Conservation (phyloP, 2,888 invertebrate genomes). For the Tethea ocularis region DNA sequence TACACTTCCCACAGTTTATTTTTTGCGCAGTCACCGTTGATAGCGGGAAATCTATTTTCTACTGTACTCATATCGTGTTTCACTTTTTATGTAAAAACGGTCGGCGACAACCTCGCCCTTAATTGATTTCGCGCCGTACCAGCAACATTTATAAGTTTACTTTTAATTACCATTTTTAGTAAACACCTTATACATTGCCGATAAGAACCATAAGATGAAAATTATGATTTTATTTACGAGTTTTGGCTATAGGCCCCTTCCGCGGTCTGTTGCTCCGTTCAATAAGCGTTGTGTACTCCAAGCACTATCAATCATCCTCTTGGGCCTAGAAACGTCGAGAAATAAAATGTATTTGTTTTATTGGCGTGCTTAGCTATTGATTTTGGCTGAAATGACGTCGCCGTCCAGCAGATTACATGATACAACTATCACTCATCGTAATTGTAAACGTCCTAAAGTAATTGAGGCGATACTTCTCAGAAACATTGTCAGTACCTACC, state of each 20-base stretch:
- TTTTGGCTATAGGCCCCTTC: slow-evolving; percentile 52
- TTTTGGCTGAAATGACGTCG: slow-evolving; percentile 65
- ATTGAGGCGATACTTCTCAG: slow-evolving; percentile 4
- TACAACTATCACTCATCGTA: slow-evolving; percentile 19
- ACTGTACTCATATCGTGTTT: slow-evolving; percentile 21
- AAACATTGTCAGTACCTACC: slow-evolving; percentile 34
- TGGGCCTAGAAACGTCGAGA: slow-evolving; percentile 66
- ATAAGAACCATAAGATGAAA: slow-evolving; percentile 49
- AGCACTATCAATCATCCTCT: slow-evolving; percentile 79
- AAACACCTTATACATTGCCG: slow-evolving; percentile 55
- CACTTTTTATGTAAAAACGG: neutral
- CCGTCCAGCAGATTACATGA: slow-evolving; percentile 33
- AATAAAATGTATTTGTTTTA: slow-evolving; percentile 76
- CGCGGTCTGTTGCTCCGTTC: slow-evolving; percentile 49
- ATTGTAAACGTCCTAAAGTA: slow-evolving; percentile 7
- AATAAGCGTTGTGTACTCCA: slow-evolving; percentile 72
- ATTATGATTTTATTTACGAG: slow-evolving; percentile 54
- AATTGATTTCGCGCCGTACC: slow-evolving; percentile 29
- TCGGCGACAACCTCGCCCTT: neutral
- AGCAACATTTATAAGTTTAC: slow-evolving; percentile 35
- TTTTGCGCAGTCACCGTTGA: slow-evolving; percentile 52
- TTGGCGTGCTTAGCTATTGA: slow-evolving; percentile 68
- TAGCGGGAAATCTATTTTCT: slow-evolving; percentile 45
- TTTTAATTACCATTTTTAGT: slow-evolving; percentile 41
- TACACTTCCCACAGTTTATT: slow-evolving; percentile 9